These are phyloP conservation scores for Chondrilla cf. caribensis DNA, from an alignment of 37 sponge, comb jelly and placozoan genomes.

Conservation along the genomic window DNA sequence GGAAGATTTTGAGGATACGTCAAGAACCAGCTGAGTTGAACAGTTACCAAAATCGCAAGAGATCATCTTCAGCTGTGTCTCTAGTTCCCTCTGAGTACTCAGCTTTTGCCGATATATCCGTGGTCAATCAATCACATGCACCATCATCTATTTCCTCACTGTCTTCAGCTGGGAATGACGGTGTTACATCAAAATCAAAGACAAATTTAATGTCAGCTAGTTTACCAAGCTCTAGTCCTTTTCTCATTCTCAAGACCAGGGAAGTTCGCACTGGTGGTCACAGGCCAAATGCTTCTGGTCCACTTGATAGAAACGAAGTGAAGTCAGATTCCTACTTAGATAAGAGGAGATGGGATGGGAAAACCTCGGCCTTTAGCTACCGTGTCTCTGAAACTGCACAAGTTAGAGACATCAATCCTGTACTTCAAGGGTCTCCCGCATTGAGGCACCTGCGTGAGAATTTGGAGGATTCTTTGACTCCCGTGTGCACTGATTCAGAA, in stretches of 20 bases:
- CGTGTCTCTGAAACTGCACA: too few species aligned
- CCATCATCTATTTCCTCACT: constrained; percentile 9
- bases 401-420: too few species aligned
- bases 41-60: not conserved
- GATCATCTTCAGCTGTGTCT: constrained; percentile 49
- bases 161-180: not conserved
- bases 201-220: not conserved
- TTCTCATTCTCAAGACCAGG: not conserved
- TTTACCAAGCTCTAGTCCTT: not conserved
- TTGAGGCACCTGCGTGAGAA: too few species aligned
- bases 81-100: constrained; percentile 20
- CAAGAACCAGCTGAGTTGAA: constrained; percentile 44
- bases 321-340: not conserved
- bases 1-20: constrained; percentile 1
- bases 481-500: too few species aligned
- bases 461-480: too few species aligned
- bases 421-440: too few species aligned
- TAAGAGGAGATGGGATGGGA: not conserved
- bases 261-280: not conserved
- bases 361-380: too few species aligned
- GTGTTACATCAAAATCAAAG: too few species aligned
- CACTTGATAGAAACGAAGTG: not conserved
- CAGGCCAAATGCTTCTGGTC: not conserved
- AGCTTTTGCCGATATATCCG: constrained; percentile 16
- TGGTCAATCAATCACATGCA: not conserved